phyloP scores from a whole-genome alignment of 2,888 invertebrate species.

The Caenorhabditis sp. region DNA sequence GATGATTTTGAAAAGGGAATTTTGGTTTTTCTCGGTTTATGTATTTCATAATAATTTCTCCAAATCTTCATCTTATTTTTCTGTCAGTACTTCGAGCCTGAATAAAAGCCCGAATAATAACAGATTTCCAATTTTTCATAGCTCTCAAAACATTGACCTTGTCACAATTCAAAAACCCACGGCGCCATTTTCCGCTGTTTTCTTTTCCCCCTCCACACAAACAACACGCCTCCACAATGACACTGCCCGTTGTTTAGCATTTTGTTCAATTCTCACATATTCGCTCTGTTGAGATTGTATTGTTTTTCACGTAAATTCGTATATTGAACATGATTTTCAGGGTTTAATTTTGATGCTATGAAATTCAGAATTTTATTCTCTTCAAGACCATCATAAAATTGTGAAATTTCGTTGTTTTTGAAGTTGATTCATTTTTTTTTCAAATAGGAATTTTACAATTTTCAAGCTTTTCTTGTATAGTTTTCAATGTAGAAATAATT shows the following conservation, averaged over 20 bases:
- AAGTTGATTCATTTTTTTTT: not conserved
- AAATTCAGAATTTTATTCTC: not conserved
- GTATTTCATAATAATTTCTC: too few relatives aligned
- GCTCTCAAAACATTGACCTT: too few relatives aligned
- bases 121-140: too few relatives aligned
- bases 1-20: too few relatives aligned
- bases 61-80: too few relatives aligned
- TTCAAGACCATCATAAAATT: not conserved
- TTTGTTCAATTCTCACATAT: not conserved
- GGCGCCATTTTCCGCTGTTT: constrained; percentile 6
- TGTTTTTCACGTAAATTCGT: not conserved
- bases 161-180: constrained; percentile 3
- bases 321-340: not conserved
- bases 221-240: constrained; percentile 7
- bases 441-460: not conserved
- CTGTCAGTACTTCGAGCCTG: too few relatives aligned
- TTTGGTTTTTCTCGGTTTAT: too few relatives aligned
- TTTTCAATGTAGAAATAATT: too few relatives aligned
- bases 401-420: not conserved
- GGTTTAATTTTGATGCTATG: not conserved
- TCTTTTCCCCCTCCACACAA: not conserved
- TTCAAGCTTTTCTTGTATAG: too few relatives aligned
- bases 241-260: constrained; percentile 3
- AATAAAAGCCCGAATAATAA: too few relatives aligned
- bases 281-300: not conserved